Conservation (phyloP, 2,113 vertebrate species). For the Ictalurus furcatus region DNA sequence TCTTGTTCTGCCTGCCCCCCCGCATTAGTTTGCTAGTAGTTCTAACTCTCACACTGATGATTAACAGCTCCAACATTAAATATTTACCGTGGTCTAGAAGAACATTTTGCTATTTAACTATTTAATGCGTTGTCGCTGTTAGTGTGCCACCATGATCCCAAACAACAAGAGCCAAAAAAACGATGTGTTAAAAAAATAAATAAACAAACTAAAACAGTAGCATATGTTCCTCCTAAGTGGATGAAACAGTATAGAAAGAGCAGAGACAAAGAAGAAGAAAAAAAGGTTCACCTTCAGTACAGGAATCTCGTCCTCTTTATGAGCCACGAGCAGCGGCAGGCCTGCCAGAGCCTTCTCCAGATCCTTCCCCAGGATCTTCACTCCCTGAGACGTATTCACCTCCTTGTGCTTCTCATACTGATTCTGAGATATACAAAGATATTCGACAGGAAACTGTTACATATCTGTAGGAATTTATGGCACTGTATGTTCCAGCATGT, state of each 20-base stretch:
- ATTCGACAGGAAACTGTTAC: background rate
- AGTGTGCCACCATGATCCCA: background rate
- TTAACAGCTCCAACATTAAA: no score
- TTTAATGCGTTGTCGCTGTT: background rate
- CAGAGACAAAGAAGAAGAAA: background rate
- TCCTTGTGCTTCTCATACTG: slow-evolving; percentile 98
- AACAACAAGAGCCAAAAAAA: background rate
- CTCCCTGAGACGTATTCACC: slow-evolving; percentile 89
- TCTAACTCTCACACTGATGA: no score
- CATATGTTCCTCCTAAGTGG: background rate
- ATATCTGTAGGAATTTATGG: background rate
- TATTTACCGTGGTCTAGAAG: background rate
- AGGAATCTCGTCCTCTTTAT: slow-evolving; percentile 91
- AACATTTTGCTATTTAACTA: background rate
- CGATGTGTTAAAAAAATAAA: background rate
- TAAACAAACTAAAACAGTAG: no score
- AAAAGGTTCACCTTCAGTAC: slow-evolving; percentile 82
- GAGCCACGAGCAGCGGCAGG: slow-evolving; percentile 89
- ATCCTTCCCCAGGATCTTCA: slow-evolving; percentile 98
- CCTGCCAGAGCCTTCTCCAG: slow-evolving; percentile 94
- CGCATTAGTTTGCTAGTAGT: no score
- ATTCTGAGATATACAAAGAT: slow-evolving; percentile 72
- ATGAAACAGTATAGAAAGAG: background rate
- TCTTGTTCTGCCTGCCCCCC: background rate
- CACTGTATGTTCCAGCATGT: background rate